Evolutionary conservation across 1,140 invertebrate species (phyloP), one percentile per base, ranked within the genome.

Genomic region (Cotesia chilonis): DNA sequence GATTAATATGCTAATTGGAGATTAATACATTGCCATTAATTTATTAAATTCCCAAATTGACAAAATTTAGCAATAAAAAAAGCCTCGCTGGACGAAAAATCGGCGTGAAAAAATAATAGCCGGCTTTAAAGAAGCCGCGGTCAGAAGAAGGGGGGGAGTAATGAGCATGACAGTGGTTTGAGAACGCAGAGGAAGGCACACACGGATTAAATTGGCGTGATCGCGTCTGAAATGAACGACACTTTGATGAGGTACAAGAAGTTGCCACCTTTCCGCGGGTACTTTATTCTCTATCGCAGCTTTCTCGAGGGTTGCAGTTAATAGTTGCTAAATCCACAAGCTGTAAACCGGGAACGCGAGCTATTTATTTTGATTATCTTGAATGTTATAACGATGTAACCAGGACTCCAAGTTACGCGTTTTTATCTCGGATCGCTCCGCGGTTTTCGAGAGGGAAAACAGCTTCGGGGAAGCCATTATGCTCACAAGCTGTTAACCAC

Each of bases 61-160:
- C 28, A 28, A 28, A 28, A 28, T 28, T 28, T 28, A 28, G 28
- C 28, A 28, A 28, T 28, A 28, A 28, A 28, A 28, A 3, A 28
- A 28, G 28, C 1, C 28, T 3, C 3, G 28, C 28, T 17, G 28
- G 28, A 28, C 28, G 28, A 28, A 28, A 47, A 47, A 47, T 47
- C 10, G 6, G 41, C 41, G 41, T 47, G 41, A 47, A 47, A 47
- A 47, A 47, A 47, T 47, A 59, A 59, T 17, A 28, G 57, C 28
- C 73, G 80, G 80, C 82, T 83, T 81, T 81, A 65, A 80, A 80
- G 74, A 77, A 77, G 77, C 80, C 82, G 81, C 81, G 63, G 28
- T 28, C 28, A 2, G 70, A 73, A 78, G 73, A 14, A 78, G 17
- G 47, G 76, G 66, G 78, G 78, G 78, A 76, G 80, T 76, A 72